Evolutionary conservation across 2,113 vertebrate species (phyloP).

Genomic region (Copsychus sechellarum): DNA sequence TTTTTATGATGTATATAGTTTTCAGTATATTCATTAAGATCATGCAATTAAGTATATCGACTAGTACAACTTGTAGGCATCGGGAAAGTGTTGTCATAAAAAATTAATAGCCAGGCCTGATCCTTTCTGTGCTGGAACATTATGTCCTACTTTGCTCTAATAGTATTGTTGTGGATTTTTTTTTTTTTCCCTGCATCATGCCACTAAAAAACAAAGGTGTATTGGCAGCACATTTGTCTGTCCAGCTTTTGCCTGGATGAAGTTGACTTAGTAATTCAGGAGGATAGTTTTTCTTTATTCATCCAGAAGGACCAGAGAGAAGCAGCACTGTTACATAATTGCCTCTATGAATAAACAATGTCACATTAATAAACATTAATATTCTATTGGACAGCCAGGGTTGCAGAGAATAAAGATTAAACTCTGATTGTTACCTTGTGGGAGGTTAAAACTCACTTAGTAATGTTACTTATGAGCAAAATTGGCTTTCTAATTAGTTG

Average conservation of each 20-base stretch:
- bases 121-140: conserved; percentile 1
- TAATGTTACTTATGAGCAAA: conserved; percentile 55
- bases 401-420: conserved; percentile 41
- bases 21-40: not conserved
- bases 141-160: conserved; percentile 14
- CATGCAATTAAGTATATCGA: not conserved
- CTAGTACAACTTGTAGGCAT: not conserved
- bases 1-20: not conserved
- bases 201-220: not conserved
- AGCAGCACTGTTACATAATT: conserved; percentile 32
- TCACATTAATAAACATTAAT: conserved; percentile 31
- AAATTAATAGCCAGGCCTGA: not conserved
- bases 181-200: not conserved
- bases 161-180: not conserved
- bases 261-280: not conserved
- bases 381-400: not conserved
- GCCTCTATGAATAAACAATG: conserved; percentile 45
- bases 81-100: not conserved
- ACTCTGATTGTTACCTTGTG: not conserved
- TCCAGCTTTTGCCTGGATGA: not conserved
- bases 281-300: not conserved
- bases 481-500: conserved; percentile 62
- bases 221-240: not conserved
- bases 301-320: not conserved
- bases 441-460: conserved; percentile 33